These are phyloP conservation scores for Melanargia galathea DNA, from an alignment of 2,888 invertebrate genomes.

Conservation along the genomic window DNA sequence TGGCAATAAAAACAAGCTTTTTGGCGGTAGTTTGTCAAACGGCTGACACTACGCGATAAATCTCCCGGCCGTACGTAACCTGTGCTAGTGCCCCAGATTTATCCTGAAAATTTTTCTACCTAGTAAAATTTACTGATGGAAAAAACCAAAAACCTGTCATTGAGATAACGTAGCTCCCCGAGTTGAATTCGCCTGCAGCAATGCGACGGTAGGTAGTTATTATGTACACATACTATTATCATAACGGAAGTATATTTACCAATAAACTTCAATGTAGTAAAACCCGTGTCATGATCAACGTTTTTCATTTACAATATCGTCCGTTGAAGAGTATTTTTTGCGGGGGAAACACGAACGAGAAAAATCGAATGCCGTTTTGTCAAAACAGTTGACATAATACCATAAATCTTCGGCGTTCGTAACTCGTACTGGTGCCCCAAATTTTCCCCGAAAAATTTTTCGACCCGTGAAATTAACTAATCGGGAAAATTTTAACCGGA, in stretches of 20 bases:
- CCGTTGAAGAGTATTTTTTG: neutral
- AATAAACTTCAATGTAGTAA: neutral
- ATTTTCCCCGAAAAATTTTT: constrained; percentile 5
- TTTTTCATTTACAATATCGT: constrained; percentile 8
- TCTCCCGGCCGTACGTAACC: constrained; percentile 29
- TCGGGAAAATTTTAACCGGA: constrained; percentile 3
- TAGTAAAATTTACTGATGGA: constrained; percentile 34
- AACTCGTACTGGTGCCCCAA: neutral
- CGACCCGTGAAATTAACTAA: constrained; percentile 19
- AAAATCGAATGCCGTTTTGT: constrained; percentile 16
- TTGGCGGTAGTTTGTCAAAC: constrained; percentile 57
- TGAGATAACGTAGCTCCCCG: constrained; percentile 36
- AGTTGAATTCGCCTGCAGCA: constrained; percentile 33
- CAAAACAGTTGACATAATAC: constrained; percentile 18
- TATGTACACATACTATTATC: constrained; percentile 19
- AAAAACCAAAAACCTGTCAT: constrained; percentile 36
- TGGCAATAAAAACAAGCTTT: constrained; percentile 42
- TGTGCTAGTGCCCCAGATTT: constrained; percentile 37
- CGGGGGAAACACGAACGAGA: neutral
- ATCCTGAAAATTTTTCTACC: constrained; percentile 27
- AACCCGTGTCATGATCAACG: neutral
- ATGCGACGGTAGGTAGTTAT: constrained; percentile 30
- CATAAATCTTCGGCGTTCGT: constrained; percentile 16
- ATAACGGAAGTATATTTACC: neutral
- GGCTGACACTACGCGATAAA: constrained; percentile 55